Percentiles rank a stretch among this genome's conserved stretches.
Evolutionary conservation across 1,140 invertebrate species (phyloP).

Genomic region (Lasioglossum baleicum): DNA sequence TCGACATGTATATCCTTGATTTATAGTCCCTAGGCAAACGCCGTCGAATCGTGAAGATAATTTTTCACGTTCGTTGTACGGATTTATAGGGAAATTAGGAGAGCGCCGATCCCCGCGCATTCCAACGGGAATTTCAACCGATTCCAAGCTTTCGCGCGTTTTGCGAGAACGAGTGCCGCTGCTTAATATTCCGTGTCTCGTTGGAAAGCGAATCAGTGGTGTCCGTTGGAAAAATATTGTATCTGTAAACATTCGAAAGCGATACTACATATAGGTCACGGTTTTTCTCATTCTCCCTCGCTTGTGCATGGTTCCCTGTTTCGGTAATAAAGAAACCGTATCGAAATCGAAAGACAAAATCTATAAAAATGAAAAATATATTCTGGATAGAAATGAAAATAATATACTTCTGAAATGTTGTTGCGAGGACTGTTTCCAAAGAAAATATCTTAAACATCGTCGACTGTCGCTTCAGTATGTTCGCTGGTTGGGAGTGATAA

Average conservation of each 20-base stretch:
- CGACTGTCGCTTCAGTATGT: too few relatives aligned
- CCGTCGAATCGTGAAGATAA: conserved; percentile 25
- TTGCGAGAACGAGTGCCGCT: background rate
- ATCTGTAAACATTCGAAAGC: background rate
- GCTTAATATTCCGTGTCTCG: background rate
- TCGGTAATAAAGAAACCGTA: too few relatives aligned
- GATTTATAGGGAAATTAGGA: conserved; percentile 30
- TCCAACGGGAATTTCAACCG: background rate
- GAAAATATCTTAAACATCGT: too few relatives aligned
- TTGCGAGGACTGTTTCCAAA: too few relatives aligned
- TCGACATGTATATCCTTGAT: conserved; percentile 26
- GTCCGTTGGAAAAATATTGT: background rate
- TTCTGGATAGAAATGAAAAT: too few relatives aligned
- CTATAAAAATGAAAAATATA: too few relatives aligned
- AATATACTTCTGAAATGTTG: too few relatives aligned
- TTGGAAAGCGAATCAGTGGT: background rate
- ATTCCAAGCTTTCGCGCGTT: background rate
- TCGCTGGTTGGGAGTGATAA: conserved; percentile 12
- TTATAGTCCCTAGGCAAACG: conserved; percentile 7
- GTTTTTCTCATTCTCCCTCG: background rate
- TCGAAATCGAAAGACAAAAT: too few relatives aligned
- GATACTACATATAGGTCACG: background rate
- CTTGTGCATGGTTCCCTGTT: too few relatives aligned
- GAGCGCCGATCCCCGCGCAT: background rate
- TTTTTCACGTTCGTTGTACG: conserved; percentile 12